Evolutionary conservation across 2,113 vertebrate species (phyloP).

Genomic region (Equus quagga): DNA sequence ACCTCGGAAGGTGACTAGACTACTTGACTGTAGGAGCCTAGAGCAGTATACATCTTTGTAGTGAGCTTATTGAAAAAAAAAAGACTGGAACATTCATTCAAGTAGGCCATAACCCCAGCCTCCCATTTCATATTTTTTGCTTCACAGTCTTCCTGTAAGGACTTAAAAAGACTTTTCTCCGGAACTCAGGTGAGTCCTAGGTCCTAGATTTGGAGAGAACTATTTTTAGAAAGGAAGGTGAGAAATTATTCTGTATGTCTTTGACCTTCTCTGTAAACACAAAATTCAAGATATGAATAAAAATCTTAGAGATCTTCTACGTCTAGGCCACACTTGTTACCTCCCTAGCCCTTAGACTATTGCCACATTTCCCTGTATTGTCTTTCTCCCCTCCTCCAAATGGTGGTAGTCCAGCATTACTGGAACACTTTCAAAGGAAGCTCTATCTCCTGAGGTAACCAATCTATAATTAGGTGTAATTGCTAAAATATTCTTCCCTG

Average conservation of each 20-base stretch:
- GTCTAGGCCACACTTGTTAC: not conserved
- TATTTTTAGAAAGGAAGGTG: conserved; percentile 80
- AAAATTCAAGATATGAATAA: conserved; percentile 45
- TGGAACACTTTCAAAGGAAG: not conserved
- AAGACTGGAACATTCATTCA: conserved; percentile 73
- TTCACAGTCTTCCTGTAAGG: conserved; percentile 84
- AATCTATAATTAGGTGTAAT: not conserved
- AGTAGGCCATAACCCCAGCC: conserved; percentile 84
- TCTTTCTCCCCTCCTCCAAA: not conserved
- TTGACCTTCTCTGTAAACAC: conserved; percentile 68
- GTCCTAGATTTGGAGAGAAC: conserved; percentile 78
- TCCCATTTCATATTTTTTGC: conserved; percentile 84
- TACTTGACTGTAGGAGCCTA: conserved; percentile 51
- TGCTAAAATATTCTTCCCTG: conserved; percentile 18
- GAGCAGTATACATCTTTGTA: conserved; percentile 51
- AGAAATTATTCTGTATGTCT: conserved; percentile 73
- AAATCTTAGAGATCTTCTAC: conserved; percentile 19
- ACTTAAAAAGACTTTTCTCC: conserved; percentile 84
- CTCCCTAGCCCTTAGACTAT: not conserved
- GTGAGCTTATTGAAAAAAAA: conserved; percentile 55
- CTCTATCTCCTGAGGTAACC: not conserved
- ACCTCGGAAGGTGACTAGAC: not conserved
- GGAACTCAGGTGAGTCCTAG: conserved; percentile 83
- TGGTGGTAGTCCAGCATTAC: not conserved
- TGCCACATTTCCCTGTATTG: not conserved